Base-by-base conservation (phyloP, 53 echinoderm and acorn worm species). In the Henricia sp. region DNA sequence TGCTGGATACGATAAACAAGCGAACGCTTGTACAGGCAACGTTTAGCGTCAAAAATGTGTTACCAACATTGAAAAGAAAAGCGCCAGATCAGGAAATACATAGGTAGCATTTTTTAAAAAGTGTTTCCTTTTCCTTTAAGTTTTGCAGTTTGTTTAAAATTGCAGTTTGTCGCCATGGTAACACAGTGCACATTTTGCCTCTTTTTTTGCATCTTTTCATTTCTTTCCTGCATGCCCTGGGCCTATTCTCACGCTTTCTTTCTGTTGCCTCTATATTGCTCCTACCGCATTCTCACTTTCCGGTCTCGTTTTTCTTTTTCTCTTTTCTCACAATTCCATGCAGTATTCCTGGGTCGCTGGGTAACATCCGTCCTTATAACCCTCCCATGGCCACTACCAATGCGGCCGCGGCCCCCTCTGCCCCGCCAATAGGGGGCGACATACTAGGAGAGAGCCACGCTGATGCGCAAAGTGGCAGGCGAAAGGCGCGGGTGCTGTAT, bases 401-500 rank as follows among this genome's bases (percentile, higher is more conserved):
- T 70, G 43, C 85, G n/a, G 88, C 91, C 53, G 48, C 84, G 39
- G 63, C 70, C 69, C 86, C 91, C 37, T 68, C 84, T 0, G 93
- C 93, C 67, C 89, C 91, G 24, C 85, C 93, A 40, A 85, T 88
- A 68, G 87, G 89, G 28, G 77, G 74, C 71, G 74, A 63, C 67
- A 58, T 91, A 57, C 85, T 71, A 27, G 83, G 75, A n/a, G 93
- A 89, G 42, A 87, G 83, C 83, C 76, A 77, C 51, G 66, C 88
- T 19, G 82, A 74, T 3, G 72, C 90, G 60, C 90, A 92, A 73
- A 90, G 88, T 42, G 94, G 91, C 74, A 90, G 84, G 78, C 82
- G 90, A 72, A 94, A 92, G 71, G 99, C 99, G 73, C 92, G 92
- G 82, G 99, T 92, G 46, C 91, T 97, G 56, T 97, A 97, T 83